Base-by-base conservation (phyloP, 2,888 invertebrate species). In the Morinoia aosen region DNA sequence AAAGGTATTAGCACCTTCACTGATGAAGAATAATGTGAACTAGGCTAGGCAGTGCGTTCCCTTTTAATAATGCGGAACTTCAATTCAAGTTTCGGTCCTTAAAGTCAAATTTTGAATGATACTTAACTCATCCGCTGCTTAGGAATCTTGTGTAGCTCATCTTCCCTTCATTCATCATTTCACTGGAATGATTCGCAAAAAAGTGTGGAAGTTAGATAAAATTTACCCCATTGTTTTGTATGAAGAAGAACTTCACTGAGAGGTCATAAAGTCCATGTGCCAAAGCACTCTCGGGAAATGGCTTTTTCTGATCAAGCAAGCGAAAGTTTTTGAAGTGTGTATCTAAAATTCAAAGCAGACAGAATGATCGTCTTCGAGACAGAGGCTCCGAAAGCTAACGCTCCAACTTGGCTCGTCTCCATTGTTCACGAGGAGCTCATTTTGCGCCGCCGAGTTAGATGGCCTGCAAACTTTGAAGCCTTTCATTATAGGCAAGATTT, bases 401-500 rank as follows among this genome's bases (percentile, higher is more conserved):
- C 93, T 56, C 93, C 93, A 93, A 93, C 93, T 93, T 93, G 93
- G 48, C 93, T 56, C 93, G 93, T 93, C 93, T 93, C 93, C 93
- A 93, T 93, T 93, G 93, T 93, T 93, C 93, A 93, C 56, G 93
- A 93, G 93, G 93, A 93, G 93, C 93, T 93, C 93, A 93, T 93
- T 93, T 93, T 93, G 93, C 57, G 93, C 93, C 93, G 56, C 57
- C 57, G 93, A 93, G 93, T 93, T 93, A 93, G 93, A 93, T 93
- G 57, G 93, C 57, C 93, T 93, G 93, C 93, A 93, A 93, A 93
- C 93, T 93, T 93, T 93, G 57, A 93, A 93, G 93, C 93, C 93
- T 93, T 93, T 58, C 93, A 93, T 93, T 93, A 93, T 93, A 93
- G 93, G 93, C 93, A 93, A 93, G 93, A 93, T 93, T 93, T 93